Percentiles rank a stretch among this genome's conserved stretches.
Conservation (phyloP, 2,113 vertebrate genomes). For the Pampusana beccarii region DNA sequence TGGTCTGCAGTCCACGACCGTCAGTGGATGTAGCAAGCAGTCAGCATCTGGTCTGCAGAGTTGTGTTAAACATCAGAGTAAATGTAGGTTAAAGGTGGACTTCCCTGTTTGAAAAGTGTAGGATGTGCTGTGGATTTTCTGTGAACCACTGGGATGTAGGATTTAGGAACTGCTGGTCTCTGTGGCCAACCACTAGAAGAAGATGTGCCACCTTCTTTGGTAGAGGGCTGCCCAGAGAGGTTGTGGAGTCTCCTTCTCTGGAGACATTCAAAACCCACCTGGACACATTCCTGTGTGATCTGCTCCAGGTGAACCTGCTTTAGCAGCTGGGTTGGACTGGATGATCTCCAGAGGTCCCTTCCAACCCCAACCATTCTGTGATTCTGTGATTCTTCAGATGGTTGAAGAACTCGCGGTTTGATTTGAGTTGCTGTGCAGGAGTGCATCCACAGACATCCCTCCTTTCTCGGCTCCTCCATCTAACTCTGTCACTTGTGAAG, state of each 20-base stretch:
- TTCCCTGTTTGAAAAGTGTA: not conserved
- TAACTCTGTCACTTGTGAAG: not conserved
- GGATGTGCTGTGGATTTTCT: not conserved
- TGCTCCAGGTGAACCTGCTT: too few relatives aligned
- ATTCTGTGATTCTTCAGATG: not conserved
- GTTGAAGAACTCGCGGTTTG: not conserved
- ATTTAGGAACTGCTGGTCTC: not conserved
- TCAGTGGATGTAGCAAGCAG: not conserved
- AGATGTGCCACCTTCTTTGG: not conserved
- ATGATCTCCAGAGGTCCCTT: too few relatives aligned
- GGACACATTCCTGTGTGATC: too few relatives aligned
- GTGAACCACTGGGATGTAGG: not conserved
- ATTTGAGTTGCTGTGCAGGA: not conserved
- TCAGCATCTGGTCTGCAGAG: not conserved
- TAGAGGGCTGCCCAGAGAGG: too few relatives aligned
- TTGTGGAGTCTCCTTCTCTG: too few relatives aligned
- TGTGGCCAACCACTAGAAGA: not conserved
- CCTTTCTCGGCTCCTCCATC: not conserved
- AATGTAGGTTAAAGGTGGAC: not conserved
- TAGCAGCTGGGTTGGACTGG: too few relatives aligned
- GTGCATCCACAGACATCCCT: not conserved
- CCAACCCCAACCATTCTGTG: too few relatives aligned
- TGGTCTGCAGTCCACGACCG: not conserved
- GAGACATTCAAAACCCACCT: too few relatives aligned
- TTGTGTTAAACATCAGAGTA: not conserved